A percentile compares a stretch with the other conserved stretches of the same genome.
Evolutionary conservation across 2,797 vertebrate genomes (phyloP).

Genomic region (Cheirogaleus major): DNA sequence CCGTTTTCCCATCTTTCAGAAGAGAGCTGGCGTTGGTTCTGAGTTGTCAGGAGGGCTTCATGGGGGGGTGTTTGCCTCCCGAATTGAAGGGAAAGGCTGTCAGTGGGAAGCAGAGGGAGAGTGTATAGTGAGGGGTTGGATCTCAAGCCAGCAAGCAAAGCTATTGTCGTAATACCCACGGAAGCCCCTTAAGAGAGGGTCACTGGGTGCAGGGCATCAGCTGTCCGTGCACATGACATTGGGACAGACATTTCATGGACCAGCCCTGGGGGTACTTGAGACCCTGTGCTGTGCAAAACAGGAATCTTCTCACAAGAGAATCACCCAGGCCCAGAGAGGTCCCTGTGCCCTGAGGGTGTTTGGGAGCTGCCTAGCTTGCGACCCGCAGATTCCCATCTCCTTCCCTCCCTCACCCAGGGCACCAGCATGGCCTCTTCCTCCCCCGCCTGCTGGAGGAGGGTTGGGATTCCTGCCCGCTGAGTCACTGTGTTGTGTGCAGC

Average conservation of each 20-base stretch:
- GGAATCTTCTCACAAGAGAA: background rate
- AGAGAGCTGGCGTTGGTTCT: no score
- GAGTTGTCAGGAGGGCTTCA: background rate
- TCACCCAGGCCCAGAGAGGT: background rate
- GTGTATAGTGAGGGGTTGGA: fast-evolving
- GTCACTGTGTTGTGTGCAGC: background rate
- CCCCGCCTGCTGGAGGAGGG: background rate
- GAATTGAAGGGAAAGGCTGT: background rate
- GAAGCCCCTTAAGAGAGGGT: no score
- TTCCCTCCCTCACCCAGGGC: background rate
- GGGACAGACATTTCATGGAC: background rate
- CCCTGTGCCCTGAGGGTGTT: background rate
- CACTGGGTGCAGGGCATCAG: fast-evolving
- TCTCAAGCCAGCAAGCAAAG: background rate
- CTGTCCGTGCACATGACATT: fast-evolving
- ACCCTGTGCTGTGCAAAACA: background rate
- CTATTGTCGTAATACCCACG: background rate
- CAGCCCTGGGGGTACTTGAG: background rate
- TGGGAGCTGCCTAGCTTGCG: background rate
- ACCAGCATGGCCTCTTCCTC: background rate
- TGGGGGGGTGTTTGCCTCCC: no score
- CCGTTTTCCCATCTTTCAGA: background rate
- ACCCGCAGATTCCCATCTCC: background rate
- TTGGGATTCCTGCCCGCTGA: background rate
- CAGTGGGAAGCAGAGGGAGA: fast-evolving